These are phyloP conservation scores for Guaruba guarouba DNA, from an alignment of 2,113 vertebrate genomes.

Conservation along the genomic window DNA sequence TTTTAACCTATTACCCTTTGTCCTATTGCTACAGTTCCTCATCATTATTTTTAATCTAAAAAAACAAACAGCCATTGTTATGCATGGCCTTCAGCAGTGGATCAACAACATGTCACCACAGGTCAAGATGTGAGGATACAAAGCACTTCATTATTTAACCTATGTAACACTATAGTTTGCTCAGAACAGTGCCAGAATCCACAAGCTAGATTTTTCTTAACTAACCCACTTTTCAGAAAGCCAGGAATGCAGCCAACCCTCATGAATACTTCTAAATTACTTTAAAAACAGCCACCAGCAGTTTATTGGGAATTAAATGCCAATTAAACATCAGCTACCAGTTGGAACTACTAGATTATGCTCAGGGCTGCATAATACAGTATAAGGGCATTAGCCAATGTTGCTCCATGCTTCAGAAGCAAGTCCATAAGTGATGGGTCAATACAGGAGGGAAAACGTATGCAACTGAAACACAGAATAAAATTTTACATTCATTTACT, in stretches of 20 bases:
- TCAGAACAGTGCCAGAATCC: not conserved
- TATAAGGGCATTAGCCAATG: not conserved
- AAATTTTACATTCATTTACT: not conserved
- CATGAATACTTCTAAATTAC: not conserved
- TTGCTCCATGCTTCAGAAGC: not conserved
- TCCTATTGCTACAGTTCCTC: not conserved
- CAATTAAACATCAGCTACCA: fast-evolving
- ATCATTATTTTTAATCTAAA: not conserved
- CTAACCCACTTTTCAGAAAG: not conserved
- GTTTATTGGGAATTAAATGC: not conserved
- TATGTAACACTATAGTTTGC: not conserved
- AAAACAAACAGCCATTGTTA: not conserved
- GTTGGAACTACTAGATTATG: not conserved
- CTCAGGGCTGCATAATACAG: not conserved
- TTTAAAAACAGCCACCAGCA: not conserved
- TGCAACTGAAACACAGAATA: not conserved
- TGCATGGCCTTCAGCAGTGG: not conserved
- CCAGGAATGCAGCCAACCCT: not conserved
- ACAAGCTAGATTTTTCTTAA: not conserved
- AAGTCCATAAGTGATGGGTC: not conserved
- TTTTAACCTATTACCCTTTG: not conserved
- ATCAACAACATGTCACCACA: not conserved
- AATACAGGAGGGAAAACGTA: not conserved
- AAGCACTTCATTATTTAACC: not conserved
- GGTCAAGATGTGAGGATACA: not conserved